Percentiles rank a stretch among this genome's conserved stretches.
Conservation (phyloP, 2,113 vertebrate genomes). For the Chionis minor region DNA sequence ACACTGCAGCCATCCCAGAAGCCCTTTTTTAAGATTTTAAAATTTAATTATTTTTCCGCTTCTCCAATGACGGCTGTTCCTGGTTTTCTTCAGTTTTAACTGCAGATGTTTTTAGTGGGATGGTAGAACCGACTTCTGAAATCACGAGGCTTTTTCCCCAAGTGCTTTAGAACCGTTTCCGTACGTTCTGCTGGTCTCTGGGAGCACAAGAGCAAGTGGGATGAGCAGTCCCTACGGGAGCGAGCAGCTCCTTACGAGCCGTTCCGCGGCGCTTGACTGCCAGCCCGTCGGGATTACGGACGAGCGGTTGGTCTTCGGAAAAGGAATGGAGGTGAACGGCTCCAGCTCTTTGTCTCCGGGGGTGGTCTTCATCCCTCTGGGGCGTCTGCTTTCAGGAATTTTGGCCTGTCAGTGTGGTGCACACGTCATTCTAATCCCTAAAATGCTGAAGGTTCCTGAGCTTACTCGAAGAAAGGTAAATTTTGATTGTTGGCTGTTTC, state of each 20-base stretch:
- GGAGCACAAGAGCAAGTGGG: background rate
- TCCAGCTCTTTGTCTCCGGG: background rate
- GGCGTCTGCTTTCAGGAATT: background rate
- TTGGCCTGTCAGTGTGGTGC: fast-evolving
- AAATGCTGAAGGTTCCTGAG: background rate
- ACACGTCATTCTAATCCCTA: fast-evolving
- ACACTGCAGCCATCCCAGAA: background rate
- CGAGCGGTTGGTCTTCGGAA: fast-evolving
- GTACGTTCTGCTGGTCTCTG: background rate
- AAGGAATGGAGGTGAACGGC: background rate
- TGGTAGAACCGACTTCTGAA: background rate
- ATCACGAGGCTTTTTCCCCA: background rate
- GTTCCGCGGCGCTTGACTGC: background rate
- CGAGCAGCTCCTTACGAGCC: background rate
- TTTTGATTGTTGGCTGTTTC: background rate
- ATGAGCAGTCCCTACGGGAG: background rate
- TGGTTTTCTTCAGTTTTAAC: background rate
- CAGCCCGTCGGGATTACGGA: background rate
- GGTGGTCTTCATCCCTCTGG: background rate
- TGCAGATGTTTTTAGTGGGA: background rate
- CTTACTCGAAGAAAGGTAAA: background rate
- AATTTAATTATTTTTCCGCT: background rate
- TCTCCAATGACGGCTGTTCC: background rate
- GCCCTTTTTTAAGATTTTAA: too few relatives aligned
- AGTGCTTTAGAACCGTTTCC: background rate